phyloP scores from a whole-genome alignment of 2,113 vertebrate genomes.

The sheep (Ovis aries) region DNA sequence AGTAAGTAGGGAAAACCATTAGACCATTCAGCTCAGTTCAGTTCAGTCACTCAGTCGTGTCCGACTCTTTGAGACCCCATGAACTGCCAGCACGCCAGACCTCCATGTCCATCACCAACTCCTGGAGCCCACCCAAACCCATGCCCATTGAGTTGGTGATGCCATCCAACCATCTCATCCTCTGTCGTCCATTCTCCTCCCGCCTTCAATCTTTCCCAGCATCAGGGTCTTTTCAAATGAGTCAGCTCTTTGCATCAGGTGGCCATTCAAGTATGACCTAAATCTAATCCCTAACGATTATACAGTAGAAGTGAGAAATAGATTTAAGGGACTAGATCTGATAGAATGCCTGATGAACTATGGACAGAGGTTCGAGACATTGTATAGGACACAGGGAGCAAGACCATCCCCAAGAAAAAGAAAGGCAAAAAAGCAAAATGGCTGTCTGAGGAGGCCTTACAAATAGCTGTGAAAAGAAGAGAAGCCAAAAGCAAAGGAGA shows the following conservation, averaged over 20 bases:
- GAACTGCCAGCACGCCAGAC: not conserved
- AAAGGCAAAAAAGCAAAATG: not conserved
- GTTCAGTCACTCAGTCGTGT: not conserved
- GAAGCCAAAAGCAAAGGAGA: not conserved
- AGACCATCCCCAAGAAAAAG: not conserved
- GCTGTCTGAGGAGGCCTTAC: not conserved
- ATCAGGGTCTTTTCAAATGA: not conserved
- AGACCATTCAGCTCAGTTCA: not conserved
- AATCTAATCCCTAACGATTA: not conserved
- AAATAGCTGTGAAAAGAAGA: not conserved
- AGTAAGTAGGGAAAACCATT: not conserved
- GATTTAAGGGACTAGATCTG: not conserved
- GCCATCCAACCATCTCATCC: not conserved
- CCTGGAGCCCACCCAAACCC: not conserved
- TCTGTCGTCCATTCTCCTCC: fast-evolving
- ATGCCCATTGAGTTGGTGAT: not conserved
- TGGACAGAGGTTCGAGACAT: fast-evolving
- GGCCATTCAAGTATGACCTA: not conserved
- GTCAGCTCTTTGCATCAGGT: not conserved
- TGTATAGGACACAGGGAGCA: not conserved
- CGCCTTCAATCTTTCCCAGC: not conserved
- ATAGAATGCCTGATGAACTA: not conserved
- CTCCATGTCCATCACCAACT: not conserved
- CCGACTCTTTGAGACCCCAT: not conserved
- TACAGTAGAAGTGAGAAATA: not conserved